Base-by-base conservation (phyloP, 2,888 invertebrate species). In the Ormyrus nitidulus region DNA sequence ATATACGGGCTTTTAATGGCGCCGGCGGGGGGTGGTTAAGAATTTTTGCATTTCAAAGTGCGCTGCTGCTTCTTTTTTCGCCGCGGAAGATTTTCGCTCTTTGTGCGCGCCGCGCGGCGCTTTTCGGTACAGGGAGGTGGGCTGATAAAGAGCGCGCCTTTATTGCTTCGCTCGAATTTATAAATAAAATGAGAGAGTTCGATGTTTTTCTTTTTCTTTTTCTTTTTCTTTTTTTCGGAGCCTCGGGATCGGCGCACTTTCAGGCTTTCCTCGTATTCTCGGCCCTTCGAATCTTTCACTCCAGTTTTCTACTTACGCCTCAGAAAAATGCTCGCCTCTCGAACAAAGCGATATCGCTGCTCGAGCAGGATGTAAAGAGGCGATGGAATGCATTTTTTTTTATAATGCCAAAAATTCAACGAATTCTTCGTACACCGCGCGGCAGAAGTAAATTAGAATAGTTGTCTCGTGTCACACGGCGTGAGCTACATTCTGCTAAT, bases 1-100 rank as follows among this genome's bases (percentile, higher is more conserved):
- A 1, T 64, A 44, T 34, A 8, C 19, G 61, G 34, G 54, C 58
- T 58, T 66, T 69, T 76, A 76, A 76, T 77, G 77, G 46, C 70
- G 51, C 58, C 44, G 10, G 59, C 44, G 11, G 10, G 8, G 34
- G 59, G 11, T 66, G 75, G 51, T 77, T 77, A 62, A 77, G 54
- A 70, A 70, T 70, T 77, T 77, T 66, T 68, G 58, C 71, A 76
- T 76, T 76, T 76, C 76, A 76, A 69, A 76, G 74, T 53, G 51
- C 34, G 51, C 34, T 4, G 34, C 34, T 4, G 34, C 56, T 56
- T 19, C 44, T 59, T 53, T 58, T 66, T 69, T 76, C 58, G 5
- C 34, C 61, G 19, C 48, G 11, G 61, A 48, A 61, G 68, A 69
- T 54, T 68, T 62, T 34, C n/a, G 19, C 61, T 69, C 62, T 76